Conservation (phyloP, 2,113 vertebrate species). For the Hipposideros armiger region DNA sequence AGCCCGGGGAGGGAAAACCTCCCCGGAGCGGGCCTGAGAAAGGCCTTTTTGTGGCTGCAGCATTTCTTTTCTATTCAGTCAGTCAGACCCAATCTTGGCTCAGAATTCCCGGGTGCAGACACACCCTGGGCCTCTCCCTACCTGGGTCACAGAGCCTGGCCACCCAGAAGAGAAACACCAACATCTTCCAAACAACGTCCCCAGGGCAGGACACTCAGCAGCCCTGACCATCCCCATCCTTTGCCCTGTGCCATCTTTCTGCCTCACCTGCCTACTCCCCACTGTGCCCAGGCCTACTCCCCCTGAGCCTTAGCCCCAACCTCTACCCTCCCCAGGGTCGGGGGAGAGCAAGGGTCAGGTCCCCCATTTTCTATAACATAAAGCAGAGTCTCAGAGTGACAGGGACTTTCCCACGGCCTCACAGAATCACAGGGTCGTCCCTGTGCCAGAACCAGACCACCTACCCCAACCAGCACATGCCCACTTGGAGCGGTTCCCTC, state of each 20-base stretch:
- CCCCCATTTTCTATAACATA: not conserved
- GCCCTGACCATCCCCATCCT: not conserved
- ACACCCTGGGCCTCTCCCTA: not conserved
- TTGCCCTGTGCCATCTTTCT: not conserved
- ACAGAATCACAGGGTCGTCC: not conserved
- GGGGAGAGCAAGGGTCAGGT: not conserved
- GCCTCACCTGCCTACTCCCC: not conserved
- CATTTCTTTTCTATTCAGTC: not conserved
- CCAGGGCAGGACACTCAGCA: not conserved
- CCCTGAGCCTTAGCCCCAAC: no score
- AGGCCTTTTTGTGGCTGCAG: not conserved
- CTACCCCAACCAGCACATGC: rapidly evolving
- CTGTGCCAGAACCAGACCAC: not conserved
- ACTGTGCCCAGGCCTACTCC: rapidly evolving
- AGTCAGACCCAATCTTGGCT: not conserved
- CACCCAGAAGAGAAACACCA: not conserved
- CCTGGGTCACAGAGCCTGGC: not conserved
- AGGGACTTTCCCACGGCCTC: not conserved
- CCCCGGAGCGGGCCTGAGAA: not conserved
- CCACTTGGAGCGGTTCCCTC: not conserved
- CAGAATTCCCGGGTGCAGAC: not conserved
- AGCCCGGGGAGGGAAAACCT: not conserved
- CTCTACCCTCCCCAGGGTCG: not conserved
- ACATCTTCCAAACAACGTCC: no score
- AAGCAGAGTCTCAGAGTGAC: not conserved